phyloP scores from a whole-genome alignment of 2,113 vertebrate species.

The Urocolius indicus region DNA sequence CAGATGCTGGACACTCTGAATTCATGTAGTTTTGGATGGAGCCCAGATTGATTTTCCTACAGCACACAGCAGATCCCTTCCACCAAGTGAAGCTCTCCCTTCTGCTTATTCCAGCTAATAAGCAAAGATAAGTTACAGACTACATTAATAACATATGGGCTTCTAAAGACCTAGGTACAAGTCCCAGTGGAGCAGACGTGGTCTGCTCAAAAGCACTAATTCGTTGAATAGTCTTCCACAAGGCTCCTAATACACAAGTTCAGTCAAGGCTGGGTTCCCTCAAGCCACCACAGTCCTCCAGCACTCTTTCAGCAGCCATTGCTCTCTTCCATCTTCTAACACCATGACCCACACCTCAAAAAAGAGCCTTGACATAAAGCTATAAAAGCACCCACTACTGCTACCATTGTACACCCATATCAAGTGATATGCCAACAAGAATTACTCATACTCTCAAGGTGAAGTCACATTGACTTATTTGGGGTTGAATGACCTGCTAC shows the following conservation, averaged over 20 bases:
- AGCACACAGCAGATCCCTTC: background rate
- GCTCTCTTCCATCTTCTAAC: background rate
- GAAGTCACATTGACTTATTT: too few relatives aligned
- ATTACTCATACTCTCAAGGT: too few relatives aligned
- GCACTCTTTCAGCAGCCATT: background rate
- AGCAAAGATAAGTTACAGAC: background rate
- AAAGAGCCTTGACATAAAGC: background rate
- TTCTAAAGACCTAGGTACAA: background rate
- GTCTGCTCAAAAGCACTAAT: background rate
- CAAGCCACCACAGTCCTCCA: background rate
- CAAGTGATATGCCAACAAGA: too few relatives aligned
- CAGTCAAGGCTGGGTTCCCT: background rate
- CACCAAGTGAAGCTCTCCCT: background rate
- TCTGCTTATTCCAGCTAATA: background rate
- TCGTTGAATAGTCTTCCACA: background rate
- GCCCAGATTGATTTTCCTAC: background rate
- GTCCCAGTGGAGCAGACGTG: background rate
- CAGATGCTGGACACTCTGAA: fast-evolving
- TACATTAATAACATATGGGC: background rate
- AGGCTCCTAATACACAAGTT: background rate
- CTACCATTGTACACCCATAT: too few relatives aligned
- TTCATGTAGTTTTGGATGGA: fast-evolving
- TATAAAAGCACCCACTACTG: background rate
- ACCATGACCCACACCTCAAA: too few relatives aligned
- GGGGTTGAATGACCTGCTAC: too few relatives aligned